These are phyloP conservation scores for Fragum whitleyi DNA, from an alignment of 2,888 invertebrate species.

Conservation along the genomic window DNA sequence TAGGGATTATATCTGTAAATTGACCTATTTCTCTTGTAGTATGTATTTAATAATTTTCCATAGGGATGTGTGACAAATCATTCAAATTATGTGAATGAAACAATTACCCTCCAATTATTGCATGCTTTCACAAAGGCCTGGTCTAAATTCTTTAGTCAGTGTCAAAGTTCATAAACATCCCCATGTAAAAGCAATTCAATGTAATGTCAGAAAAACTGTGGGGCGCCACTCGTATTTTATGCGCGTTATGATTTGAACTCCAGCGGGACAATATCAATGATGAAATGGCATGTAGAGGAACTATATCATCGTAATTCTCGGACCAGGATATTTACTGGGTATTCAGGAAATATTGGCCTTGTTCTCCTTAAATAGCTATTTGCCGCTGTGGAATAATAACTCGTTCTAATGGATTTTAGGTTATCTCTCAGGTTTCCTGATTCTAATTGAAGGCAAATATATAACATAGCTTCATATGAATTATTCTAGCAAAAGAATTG, in stretches of 20 bases:
- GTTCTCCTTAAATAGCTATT: neutral
- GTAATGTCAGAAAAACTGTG: conserved; percentile 12
- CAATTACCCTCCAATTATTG: conserved; percentile 12
- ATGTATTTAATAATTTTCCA: no score
- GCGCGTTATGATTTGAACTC: conserved; percentile 30
- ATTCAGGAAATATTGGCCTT: conserved; percentile 14
- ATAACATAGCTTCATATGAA: no score
- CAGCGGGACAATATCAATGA: conserved; percentile 4
- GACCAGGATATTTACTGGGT: conserved; percentile 20
- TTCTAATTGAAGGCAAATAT: neutral
- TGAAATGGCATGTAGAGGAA: conserved; percentile 27
- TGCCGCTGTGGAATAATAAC: neutral
- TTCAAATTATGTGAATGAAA: no score
- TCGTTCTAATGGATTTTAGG: neutral
- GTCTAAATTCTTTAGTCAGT: neutral
- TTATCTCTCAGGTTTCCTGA: neutral
- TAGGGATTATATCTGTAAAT: no score
- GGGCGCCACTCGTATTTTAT: conserved; percentile 3
- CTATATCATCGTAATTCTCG: conserved; percentile 28
- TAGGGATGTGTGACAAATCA: no score
- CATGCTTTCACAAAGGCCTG: no score
- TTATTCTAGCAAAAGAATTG: no score
- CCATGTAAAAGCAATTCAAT: conserved; percentile 20
- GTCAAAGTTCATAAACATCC: conserved; percentile 15
- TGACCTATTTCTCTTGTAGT: no score